Evolutionary conservation across 1,140 invertebrate genomes (phyloP), one percentile per base, ranked within the genome.

Genomic region (Monochamus saltuarius): DNA sequence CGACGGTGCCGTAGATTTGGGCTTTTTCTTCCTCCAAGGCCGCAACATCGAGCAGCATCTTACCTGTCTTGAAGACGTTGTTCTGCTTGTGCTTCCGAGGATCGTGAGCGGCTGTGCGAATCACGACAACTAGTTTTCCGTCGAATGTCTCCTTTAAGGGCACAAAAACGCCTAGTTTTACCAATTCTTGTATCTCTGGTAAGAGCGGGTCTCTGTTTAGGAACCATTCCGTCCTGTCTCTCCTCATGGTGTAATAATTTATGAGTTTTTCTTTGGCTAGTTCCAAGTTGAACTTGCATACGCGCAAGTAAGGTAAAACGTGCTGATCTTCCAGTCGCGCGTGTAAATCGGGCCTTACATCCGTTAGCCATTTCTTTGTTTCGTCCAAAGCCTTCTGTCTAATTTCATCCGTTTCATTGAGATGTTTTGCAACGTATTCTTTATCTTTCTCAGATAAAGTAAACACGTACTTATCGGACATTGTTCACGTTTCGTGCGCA

Each of bases 251-350:
- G 59, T 84, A 82, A 68, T 81, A 86, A 59, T 81, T 84, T 52
- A 68, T 73, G 0, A 87, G 65, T 67, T 85, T 87, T 22, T 59
- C 72, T 64, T 85, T 84, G 0, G 82, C 73, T 61, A 73, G 78
- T 9, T 83, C 81, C 0, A 81, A 50, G 60, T 85, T 75, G 65
- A 81, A 87, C 71, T 87, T 87, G 45, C 82, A 83, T 13, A 78
- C 77, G 34, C 84, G 75, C 39, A 87, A 65, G 71, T 87, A 88
- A 37, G 82, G 78, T 19, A 85, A 59, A 10, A 87, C 74, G 16
- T 78, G 80, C 54, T 22, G 16, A 1, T 17, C 42, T 11, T 49
- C 37, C n/a, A 22, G 8, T 10, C 54, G 53, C 42, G 49, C 36
- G 37, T 61, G 50, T n/a, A 61, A 40, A 11, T 53, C 19, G 17